Percentiles rank a stretch among this genome's conserved stretches.
phyloP scores from a whole-genome alignment of 2,888 invertebrate genomes.

The Herminia tarsipennalis region DNA sequence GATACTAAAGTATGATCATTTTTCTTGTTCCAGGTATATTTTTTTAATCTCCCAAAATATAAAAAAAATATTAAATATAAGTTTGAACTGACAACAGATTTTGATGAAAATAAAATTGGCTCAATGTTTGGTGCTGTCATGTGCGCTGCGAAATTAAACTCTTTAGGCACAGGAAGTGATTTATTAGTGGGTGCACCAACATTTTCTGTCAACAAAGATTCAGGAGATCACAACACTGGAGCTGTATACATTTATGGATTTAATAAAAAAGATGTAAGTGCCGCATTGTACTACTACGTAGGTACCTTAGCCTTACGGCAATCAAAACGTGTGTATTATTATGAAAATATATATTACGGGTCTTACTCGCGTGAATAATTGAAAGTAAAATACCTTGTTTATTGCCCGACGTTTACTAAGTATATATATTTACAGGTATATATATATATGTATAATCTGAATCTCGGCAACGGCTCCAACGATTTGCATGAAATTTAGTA shows the following conservation, averaged over 20 bases:
- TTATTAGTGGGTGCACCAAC: conserved; percentile 87
- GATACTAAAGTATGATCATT: too few relatives aligned
- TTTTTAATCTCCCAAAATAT: background rate
- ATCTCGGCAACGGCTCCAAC: too few relatives aligned
- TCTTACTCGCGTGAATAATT: too few relatives aligned
- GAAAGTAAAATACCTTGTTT: too few relatives aligned
- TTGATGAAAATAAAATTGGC: background rate
- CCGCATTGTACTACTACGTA: background rate
- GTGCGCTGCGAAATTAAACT: background rate
- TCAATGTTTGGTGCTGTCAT: conserved; percentile 12
- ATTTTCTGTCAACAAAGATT: conserved; percentile 38
- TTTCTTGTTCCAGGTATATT: conserved; percentile 10
- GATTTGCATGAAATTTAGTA: too few relatives aligned
- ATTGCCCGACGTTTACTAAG: too few relatives aligned
- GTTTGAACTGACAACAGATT: background rate
- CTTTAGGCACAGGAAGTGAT: conserved; percentile 54
- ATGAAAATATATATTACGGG: too few relatives aligned
- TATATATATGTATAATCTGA: too few relatives aligned
- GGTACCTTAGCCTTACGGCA: too few relatives aligned
- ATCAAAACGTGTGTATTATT: too few relatives aligned
- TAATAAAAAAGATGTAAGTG: conserved; percentile 12
- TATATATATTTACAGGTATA: too few relatives aligned
- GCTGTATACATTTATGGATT: conserved; percentile 81
- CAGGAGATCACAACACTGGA: conserved; percentile 74
- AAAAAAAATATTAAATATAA: background rate